Evolutionary conservation across 2,888 invertebrate genomes (phyloP).

Genomic region (Cephus pulcher): DNA sequence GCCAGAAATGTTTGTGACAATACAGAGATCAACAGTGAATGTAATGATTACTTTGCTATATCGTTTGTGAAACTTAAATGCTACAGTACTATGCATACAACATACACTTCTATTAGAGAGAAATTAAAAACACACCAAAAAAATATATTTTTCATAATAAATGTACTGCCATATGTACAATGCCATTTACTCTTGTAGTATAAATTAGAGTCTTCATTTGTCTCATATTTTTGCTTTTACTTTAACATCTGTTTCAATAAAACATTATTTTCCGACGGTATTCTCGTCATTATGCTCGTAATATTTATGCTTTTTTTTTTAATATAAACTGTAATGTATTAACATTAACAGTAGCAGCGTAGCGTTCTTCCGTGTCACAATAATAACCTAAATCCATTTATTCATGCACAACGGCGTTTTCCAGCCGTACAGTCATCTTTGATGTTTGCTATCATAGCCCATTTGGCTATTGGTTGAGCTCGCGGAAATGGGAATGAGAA

Average conservation of each 20-base stretch:
- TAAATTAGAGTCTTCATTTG: constrained; percentile 45
- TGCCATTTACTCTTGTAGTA: constrained; percentile 47
- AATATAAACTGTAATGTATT: constrained; percentile 17
- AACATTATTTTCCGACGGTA: constrained; percentile 20
- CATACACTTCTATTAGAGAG: constrained; percentile 14
- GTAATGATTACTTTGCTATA: background rate
- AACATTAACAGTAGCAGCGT: constrained; percentile 27
- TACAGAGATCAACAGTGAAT: background rate
- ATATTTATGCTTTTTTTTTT: constrained; percentile 20
- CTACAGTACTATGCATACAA: background rate
- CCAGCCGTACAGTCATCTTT: background rate
- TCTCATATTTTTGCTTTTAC: constrained; percentile 27
- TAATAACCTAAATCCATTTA: constrained; percentile 16
- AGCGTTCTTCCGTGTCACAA: constrained; percentile 27
- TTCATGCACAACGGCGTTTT: constrained; percentile 17
- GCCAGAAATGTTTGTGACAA: background rate
- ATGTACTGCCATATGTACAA: constrained; percentile 59
- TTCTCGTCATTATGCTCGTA: constrained; percentile 19
- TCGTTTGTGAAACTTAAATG: background rate
- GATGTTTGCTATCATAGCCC: constrained; percentile 9
- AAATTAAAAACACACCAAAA: constrained; percentile 46
- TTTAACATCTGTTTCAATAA: constrained; percentile 25
- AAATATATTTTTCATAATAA: constrained; percentile 49
- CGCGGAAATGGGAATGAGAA: constrained; percentile 40
- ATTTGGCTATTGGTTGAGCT: constrained; percentile 31